These are phyloP conservation scores for Daubentonia madagascariensis DNA, from an alignment of 2,113 vertebrate species.

Conservation along the genomic window DNA sequence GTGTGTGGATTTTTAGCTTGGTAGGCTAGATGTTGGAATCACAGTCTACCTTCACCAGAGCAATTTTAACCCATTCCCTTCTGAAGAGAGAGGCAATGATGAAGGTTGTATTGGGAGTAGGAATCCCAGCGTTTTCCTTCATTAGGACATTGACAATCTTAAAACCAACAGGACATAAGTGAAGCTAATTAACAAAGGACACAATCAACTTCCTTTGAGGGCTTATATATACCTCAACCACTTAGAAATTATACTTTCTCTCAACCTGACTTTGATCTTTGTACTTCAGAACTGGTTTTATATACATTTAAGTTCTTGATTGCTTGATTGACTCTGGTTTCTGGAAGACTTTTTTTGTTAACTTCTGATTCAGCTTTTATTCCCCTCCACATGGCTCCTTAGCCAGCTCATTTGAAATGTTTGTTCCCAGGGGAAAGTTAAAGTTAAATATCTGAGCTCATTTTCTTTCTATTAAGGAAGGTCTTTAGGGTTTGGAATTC, in stretches of 20 bases:
- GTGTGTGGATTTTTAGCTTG: background rate
- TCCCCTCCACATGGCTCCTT: constrained; percentile 15
- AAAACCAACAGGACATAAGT: background rate
- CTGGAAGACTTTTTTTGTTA: background rate
- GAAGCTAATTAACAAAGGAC: background rate
- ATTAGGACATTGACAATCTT: background rate
- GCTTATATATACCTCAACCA: background rate
- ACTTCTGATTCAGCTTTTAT: constrained; percentile 12
- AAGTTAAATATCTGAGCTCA: background rate
- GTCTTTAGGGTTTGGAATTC: background rate
- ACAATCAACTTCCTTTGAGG: background rate
- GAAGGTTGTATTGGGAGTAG: background rate
- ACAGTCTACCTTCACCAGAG: background rate
- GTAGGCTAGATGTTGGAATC: background rate
- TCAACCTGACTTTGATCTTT: background rate
- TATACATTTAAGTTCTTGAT: constrained; percentile 17
- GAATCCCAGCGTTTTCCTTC: background rate
- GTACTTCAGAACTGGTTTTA: background rate
- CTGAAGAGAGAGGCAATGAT: background rate
- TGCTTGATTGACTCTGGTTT: constrained; percentile 24
- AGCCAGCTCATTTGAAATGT: background rate
- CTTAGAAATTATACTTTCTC: background rate
- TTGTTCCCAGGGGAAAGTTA: background rate
- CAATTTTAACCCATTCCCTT: background rate
- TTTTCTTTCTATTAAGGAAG: constrained; percentile 18